phyloP scores from a whole-genome alignment of 2,113 vertebrate species.

The Telmatochromis sp. region DNA sequence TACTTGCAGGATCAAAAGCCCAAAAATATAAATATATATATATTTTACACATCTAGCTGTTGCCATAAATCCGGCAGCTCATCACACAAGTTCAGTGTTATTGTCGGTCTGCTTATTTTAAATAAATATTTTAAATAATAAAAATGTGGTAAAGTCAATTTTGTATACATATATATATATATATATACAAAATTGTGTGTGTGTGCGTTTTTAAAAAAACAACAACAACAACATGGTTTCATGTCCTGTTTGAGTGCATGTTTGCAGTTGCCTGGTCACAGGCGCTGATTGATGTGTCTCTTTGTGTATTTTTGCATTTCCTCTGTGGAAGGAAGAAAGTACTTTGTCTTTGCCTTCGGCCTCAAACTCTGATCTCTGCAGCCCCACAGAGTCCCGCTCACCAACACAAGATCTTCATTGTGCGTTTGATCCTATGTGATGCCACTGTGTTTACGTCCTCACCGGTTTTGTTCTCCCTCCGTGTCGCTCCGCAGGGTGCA shows the following conservation, averaged over 20 bases:
- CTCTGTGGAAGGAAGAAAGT: not conserved
- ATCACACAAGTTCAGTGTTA: not conserved
- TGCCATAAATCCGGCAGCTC: not conserved
- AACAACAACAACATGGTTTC: not conserved
- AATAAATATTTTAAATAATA: not conserved
- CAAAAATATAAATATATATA: not conserved
- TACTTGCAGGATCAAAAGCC: not conserved
- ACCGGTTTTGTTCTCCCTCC: not conserved
- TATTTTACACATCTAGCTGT: not conserved
- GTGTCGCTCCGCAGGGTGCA: slow-evolving; percentile 71
- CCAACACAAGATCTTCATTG: not conserved
- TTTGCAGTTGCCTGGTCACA: not conserved
- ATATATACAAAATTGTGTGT: rapidly evolving
- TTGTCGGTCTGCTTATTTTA: not conserved
- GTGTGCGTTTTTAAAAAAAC: no score
- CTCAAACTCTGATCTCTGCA: not conserved
- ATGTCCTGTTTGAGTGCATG: not conserved
- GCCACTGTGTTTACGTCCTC: not conserved
- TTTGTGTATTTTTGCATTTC: slow-evolving; percentile 31
- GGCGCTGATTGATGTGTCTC: not conserved
- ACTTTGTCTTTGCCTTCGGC: not conserved
- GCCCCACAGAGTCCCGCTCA: not conserved
- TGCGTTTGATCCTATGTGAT: not conserved
- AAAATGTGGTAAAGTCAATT: not conserved
- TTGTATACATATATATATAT: no score